phyloP scores from a whole-genome alignment of 2,888 invertebrate species.

The Megaustenia siamemsis region DNA sequence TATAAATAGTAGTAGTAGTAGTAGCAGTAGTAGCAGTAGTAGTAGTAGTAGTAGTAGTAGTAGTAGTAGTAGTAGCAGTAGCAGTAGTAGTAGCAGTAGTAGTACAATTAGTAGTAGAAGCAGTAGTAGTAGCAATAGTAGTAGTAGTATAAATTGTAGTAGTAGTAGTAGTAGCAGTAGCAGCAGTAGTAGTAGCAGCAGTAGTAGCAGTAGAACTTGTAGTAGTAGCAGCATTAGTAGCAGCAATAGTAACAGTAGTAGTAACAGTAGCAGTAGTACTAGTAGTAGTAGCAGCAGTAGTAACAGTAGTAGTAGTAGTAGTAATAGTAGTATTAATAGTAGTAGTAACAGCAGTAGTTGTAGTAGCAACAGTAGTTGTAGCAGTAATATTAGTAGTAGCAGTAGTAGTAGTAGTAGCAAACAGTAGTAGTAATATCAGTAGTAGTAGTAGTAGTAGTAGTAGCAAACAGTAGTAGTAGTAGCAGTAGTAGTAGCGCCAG shows the following conservation, averaged over 20 bases:
- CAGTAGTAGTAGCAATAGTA: no score
- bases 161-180: slow-evolving; percentile 9
- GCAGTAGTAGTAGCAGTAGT: slow-evolving; percentile 2
- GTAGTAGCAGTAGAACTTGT: no score
- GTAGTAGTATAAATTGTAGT: no score
- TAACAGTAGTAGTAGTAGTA: slow-evolving; percentile 11
- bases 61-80: slow-evolving; percentile 6
- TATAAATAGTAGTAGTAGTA: not conserved
- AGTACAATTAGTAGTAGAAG: no score
- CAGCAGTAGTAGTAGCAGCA: slow-evolving; percentile 9
- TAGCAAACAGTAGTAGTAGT: not conserved
- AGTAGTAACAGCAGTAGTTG: no score
- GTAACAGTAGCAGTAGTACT: no score
- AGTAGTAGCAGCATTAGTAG: no score
- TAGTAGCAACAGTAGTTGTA: no score
- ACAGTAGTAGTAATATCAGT: slow-evolving; percentile 3
- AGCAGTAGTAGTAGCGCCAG: not conserved
- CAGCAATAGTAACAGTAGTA: no score
- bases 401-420: no score
- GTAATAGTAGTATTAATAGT: not conserved
- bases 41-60: slow-evolving; percentile 37
- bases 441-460: not conserved
- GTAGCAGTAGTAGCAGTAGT: slow-evolving; percentile 31
- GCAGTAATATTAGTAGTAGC: no score
- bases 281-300: slow-evolving; percentile 5